Evolutionary conservation across 1,140 invertebrate species (phyloP), one percentile per base, ranked within the genome.

Genomic region (Drosophila murphyi): DNA sequence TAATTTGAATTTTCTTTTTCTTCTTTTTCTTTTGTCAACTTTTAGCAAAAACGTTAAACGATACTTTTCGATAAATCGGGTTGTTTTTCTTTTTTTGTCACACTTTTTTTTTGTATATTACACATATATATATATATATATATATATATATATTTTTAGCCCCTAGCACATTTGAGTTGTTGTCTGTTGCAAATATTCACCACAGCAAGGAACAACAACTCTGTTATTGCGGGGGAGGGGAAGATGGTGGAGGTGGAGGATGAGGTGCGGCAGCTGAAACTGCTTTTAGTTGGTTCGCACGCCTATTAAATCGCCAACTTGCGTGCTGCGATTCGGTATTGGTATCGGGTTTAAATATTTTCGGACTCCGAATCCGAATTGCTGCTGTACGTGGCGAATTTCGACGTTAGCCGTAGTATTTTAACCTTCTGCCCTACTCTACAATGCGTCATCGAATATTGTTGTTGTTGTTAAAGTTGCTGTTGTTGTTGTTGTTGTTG

Each of bases 391-490:
- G 61, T 77, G 75, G 70, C 70, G 75, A 74, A 74, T 72, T 73
- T 62, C 57, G 43, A 72, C 63, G 57, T 56, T 55, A 39, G 69
- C 61, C 29, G 59, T 62, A 35, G 54, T 88, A 91, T 82, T 85
- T 88, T 90, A 91, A 91, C 87, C 88, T 91, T 91, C 88, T 91
- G 82, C 80, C 88, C 88, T 91, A 91, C 88, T 91, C 88, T 85
- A 70, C 78, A 75, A 89, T 89, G 85, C 85, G 85, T 89, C 85
- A 89, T 89, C 85, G 86, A 77, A 57, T 57, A 41, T 20, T 67
- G n/a, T 54, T 55, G 8, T 20, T 7, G 31, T 41, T 62, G 57
- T 63, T 51, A 61, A 51, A 56, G 67, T 50, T 57, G 7, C 20
- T 20, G 20, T 20, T 20, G 20, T 20, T 20, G 20, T 48, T 63